These are phyloP conservation scores for Eucidaris tribuloides DNA, from an alignment of 35 echinoderm and acorn worm species.

Conservation along the genomic window DNA sequence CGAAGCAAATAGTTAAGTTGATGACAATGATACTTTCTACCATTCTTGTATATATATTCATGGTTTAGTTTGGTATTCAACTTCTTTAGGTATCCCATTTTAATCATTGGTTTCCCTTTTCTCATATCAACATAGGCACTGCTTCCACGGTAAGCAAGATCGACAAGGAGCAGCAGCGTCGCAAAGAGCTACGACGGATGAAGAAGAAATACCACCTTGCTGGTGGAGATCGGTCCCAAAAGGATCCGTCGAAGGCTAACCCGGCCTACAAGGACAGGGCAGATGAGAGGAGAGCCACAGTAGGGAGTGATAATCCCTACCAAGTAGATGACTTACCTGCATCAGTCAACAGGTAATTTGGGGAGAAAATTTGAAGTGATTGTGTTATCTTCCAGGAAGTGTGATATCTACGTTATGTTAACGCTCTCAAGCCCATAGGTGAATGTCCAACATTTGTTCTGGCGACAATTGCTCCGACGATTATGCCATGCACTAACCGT, in stretches of 20 bases:
- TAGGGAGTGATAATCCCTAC: slow-evolving; percentile 95
- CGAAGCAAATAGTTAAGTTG: too few species aligned
- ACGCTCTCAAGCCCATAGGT: too few species aligned
- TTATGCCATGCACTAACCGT: too few species aligned
- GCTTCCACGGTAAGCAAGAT: background rate
- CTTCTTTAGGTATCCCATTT: too few species aligned
- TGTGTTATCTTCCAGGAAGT: too few species aligned
- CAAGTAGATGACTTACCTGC: slow-evolving; percentile 73
- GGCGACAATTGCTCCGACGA: too few species aligned
- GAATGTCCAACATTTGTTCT: too few species aligned
- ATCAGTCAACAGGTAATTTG: slow-evolving; percentile 94
- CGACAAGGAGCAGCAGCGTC: slow-evolving; percentile 77
- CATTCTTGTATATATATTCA: too few species aligned
- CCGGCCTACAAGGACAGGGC: slow-evolving; percentile 74
- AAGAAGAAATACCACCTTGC: slow-evolving; percentile 89
- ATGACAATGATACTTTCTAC: too few species aligned
- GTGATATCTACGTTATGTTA: too few species aligned
- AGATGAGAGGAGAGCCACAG: slow-evolving; percentile 57
- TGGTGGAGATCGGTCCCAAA: slow-evolving; percentile 36
- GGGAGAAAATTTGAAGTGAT: too few species aligned
- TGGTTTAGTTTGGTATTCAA: background rate
- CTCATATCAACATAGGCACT: background rate
- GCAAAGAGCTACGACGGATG: slow-evolving; percentile 75
- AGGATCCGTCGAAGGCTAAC: slow-evolving; percentile 32
- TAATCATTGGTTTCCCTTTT: background rate